Base-by-base conservation (phyloP, 2,113 vertebrate species). In the Plestiodon gilberti region DNA sequence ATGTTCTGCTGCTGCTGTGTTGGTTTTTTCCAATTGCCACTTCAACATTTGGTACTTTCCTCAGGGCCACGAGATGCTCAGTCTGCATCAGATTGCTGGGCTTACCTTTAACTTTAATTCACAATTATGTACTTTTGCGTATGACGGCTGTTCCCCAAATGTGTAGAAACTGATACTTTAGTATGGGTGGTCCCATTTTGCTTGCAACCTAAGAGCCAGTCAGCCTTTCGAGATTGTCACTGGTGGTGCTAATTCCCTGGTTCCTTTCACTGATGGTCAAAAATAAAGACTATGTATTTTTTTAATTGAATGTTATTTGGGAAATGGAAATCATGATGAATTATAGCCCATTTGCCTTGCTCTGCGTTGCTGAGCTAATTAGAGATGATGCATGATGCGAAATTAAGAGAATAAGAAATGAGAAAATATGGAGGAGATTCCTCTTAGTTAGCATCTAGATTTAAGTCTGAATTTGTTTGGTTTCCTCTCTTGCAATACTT, bases 291-390 rank as follows among this genome's bases (percentile, higher is more conserved):
- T 71, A 33, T 93, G 91, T 88, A 74, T 82, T 88, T 85, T 82
- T 88, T 90, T 90, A 93, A 92, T 81, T 89, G 62, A 69, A 87
- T 95, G 93, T 95, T 95, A 95, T 84, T 94, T 96, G 92, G 93
- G 93, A 96, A 96, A 95, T 92, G 91, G 93, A 92, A 94, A 93
- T 91, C 89, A 88, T 96, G 96, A 96, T 94, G 93, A 96, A 96
- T 96, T 93, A 93, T 90, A 86, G 79, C 88, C 89, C 88, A 94
- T 96, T 96, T 95, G 94, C 93, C 84, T 94, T 93, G 91, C 91
- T 89, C 82, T 92, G 95, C 92, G 95, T 95, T 96, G 96, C 96
- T 95, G 96, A 94, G 88, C 96, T 97, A 94, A 93, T 96, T 96
- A 96, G 93, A 96, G 88, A 96, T 95, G 95, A 96, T 96, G 89